Conservation (phyloP, 1,140 invertebrate genomes). For the Drosophila azteca region DNA sequence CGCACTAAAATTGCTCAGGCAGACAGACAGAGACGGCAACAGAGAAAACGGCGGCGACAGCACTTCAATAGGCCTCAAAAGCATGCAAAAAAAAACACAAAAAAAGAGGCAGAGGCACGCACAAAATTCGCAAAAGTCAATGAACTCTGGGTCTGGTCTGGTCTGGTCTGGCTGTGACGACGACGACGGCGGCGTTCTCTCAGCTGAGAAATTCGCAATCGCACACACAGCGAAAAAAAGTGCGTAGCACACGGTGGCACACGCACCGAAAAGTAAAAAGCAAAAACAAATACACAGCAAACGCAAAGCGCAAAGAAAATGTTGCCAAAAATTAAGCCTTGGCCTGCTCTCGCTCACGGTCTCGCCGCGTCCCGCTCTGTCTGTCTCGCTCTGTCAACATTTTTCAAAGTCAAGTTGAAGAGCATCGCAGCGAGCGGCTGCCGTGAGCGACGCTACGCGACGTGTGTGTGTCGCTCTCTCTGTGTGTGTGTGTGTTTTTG, state of each 20-base stretch:
- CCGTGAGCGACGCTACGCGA: slow-evolving; percentile 8
- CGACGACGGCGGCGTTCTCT: slow-evolving; percentile 8
- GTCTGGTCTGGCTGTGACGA: not conserved
- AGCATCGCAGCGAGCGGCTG: slow-evolving; percentile 28
- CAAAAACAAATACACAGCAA: slow-evolving; percentile 9
- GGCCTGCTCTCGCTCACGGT: slow-evolving; percentile 24
- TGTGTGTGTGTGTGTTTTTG: slow-evolving; percentile 13
- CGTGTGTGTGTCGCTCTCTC: slow-evolving; percentile 2
- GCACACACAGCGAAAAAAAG: slow-evolving; percentile 24
- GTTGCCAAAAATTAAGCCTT: slow-evolving; percentile 62
- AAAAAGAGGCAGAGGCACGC: slow-evolving; percentile 28
- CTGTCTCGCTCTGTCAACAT: slow-evolving; percentile 61
- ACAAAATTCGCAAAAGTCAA: slow-evolving; percentile 61
- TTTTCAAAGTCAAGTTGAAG: slow-evolving; percentile 83
- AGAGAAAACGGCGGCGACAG: slow-evolving; percentile 22
- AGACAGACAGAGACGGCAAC: slow-evolving; percentile 15
- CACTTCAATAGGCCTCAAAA: slow-evolving; percentile 53
- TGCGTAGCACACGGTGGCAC: slow-evolving; percentile 42
- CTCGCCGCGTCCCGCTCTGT: slow-evolving; percentile 6
- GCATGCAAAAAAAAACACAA: slow-evolving; percentile 56
- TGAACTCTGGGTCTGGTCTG: no score
- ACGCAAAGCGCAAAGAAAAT: slow-evolving; percentile 36
- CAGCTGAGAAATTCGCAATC: slow-evolving; percentile 41
- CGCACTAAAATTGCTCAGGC: slow-evolving; percentile 58
- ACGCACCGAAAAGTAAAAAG: slow-evolving; percentile 39